phyloP scores from a whole-genome alignment of 2,113 vertebrate species.

The Sclerurus mexicanus region DNA sequence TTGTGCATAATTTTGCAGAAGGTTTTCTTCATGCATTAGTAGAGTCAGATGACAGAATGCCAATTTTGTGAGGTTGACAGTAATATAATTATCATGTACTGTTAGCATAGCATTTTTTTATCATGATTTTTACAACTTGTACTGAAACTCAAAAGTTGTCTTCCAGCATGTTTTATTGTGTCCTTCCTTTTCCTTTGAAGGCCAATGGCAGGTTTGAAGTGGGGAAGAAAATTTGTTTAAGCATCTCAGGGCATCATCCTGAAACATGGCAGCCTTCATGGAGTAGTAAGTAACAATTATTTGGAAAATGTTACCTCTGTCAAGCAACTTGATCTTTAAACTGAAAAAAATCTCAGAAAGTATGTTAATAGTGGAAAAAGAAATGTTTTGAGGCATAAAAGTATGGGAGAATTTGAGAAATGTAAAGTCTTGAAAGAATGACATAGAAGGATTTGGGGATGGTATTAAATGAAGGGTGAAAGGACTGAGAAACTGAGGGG shows the following conservation, averaged over 20 bases:
- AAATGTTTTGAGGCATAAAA: not conserved
- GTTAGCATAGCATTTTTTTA: not conserved
- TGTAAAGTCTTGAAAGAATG: not conserved
- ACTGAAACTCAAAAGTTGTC: not conserved
- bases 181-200: conserved; percentile 68
- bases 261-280: conserved; percentile 99
- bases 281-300: conserved; percentile 88
- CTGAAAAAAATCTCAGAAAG: not conserved
- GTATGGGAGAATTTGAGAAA: not conserved
- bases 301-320: not conserved
- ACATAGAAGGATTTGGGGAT: not conserved
- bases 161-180: not conserved
- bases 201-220: conserved; percentile 97
- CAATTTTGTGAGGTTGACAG: not conserved
- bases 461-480: not conserved
- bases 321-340: not conserved
- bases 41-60: not conserved
- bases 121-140: not conserved
- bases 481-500: not conserved
- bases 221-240: conserved; percentile 98
- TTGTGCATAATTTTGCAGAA: not conserved
- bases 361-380: not conserved
- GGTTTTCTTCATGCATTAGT: not conserved
- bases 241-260: conserved; percentile 98
- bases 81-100: not conserved